phyloP scores from a whole-genome alignment of 2,888 invertebrate genomes.

The Caenorhabditis angaria region DNA sequence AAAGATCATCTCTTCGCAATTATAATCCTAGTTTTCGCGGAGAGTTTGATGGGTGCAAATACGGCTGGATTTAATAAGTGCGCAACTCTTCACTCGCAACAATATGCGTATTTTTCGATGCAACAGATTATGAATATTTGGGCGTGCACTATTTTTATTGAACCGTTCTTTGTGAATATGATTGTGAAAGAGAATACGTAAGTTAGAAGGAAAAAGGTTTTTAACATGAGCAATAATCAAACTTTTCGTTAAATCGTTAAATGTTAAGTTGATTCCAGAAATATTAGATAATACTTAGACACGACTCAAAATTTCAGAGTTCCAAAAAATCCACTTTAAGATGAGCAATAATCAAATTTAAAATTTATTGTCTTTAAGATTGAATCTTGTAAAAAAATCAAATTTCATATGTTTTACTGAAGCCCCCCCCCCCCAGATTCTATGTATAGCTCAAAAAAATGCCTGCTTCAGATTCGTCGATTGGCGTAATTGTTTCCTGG shows the following conservation, averaged over 20 bases:
- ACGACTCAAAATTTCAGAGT: too few relatives aligned
- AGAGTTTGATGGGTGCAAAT: conserved; percentile 50
- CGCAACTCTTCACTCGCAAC: conserved; percentile 48
- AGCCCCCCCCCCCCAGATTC: not conserved
- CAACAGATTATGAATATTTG: conserved; percentile 53
- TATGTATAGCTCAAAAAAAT: not conserved
- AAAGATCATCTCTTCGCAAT: conserved; percentile 39
- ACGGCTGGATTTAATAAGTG: conserved; percentile 58
- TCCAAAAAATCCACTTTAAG: too few relatives aligned
- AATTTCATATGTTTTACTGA: too few relatives aligned
- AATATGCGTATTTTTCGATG: conserved; percentile 50
- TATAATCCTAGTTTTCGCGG: conserved; percentile 48
- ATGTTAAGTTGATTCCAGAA: too few relatives aligned
- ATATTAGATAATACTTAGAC: too few relatives aligned
- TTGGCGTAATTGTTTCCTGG: conserved; percentile 51
- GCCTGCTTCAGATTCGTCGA: conserved; percentile 32
- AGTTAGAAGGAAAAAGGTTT: conserved; percentile 10
- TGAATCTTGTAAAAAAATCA: too few relatives aligned
- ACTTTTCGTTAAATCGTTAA: too few relatives aligned
- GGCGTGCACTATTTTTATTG: conserved; percentile 47
- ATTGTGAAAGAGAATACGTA: conserved; percentile 45
- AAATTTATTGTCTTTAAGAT: too few relatives aligned
- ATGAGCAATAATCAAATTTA: too few relatives aligned
- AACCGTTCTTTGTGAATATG: conserved; percentile 49
- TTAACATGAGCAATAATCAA: too few relatives aligned